Conservation (phyloP, 2,113 vertebrate species). For the Mustela lutreola region DNA sequence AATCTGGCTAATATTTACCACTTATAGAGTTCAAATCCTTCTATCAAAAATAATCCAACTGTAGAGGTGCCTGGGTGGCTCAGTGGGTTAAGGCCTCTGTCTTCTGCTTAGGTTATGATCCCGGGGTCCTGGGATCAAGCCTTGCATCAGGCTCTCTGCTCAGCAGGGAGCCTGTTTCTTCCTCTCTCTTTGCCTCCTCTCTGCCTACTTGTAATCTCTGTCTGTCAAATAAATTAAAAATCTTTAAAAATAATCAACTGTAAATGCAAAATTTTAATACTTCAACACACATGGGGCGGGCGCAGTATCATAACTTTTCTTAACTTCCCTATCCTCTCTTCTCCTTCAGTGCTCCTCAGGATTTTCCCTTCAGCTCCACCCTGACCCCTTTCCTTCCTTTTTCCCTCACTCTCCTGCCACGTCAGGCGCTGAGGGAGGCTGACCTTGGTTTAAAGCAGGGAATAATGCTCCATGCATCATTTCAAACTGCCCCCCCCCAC, state of each 20-base stretch:
- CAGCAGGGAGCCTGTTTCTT: too few species aligned
- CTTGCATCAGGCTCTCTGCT: too few species aligned
- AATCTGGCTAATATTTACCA: background rate
- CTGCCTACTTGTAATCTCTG: too few species aligned
- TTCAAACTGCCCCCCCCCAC: background rate
- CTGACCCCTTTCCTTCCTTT: background rate
- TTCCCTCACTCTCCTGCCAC: too few species aligned
- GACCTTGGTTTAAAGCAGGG: background rate
- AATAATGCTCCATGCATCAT: background rate
- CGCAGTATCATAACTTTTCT: background rate
- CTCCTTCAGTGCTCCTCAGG: background rate
- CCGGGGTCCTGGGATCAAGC: too few species aligned
- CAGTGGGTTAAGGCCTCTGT: too few species aligned
- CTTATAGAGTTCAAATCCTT: background rate
- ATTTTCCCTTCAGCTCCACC: background rate
- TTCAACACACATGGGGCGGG: background rate
- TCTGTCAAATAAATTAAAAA: too few species aligned
- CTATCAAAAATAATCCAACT: background rate
- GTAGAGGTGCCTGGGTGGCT: too few species aligned
- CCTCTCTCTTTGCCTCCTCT: too few species aligned
- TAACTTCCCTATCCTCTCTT: background rate
- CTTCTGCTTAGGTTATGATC: too few species aligned
- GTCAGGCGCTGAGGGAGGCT: background rate
- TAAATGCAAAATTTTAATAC: background rate
- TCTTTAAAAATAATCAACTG: background rate